These are phyloP conservation scores for Agelastica alni DNA, from an alignment of 2,888 invertebrate species.

Conservation along the genomic window DNA sequence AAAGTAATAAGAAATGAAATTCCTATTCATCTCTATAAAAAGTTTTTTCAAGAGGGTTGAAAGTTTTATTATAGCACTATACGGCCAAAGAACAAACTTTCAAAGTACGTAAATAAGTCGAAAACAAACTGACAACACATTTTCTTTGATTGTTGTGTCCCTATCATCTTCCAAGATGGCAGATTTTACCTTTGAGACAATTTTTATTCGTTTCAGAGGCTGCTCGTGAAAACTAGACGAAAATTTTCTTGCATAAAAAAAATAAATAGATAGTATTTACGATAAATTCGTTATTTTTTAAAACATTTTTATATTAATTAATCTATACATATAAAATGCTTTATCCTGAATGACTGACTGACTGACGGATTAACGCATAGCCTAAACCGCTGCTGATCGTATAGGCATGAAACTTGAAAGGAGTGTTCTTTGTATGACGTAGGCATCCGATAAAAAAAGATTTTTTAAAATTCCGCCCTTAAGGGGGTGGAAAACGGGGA, in stretches of 20 bases:
- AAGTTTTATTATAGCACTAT: constrained; percentile 25
- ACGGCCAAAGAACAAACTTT: constrained; percentile 31
- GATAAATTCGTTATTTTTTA: too few species aligned
- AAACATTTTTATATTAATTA: background rate
- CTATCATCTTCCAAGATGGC: constrained; percentile 24
- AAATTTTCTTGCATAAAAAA: too few species aligned
- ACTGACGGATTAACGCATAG: too few species aligned
- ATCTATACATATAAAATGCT: background rate
- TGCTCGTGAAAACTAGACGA: constrained; percentile 20
- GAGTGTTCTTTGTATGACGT: too few species aligned
- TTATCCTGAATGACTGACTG: background rate
- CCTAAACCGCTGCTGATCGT: too few species aligned
- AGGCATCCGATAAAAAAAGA: too few species aligned
- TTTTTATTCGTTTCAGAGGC: constrained; percentile 25
- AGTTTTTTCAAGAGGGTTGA: constrained; percentile 20
- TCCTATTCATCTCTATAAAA: constrained; percentile 28
- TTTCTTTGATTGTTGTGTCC: constrained; percentile 33
- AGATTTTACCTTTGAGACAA: constrained; percentile 35
- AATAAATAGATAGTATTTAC: too few species aligned
- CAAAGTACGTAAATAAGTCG: constrained; percentile 30
- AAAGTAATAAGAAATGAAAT: constrained; percentile 31
- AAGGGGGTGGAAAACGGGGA: too few species aligned
- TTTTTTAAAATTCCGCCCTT: too few species aligned
- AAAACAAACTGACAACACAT: constrained; percentile 33
- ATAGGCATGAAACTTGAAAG: too few species aligned